Evolutionary conservation across 2,888 invertebrate genomes (phyloP).

Genomic region (Cheilosia impressa): DNA sequence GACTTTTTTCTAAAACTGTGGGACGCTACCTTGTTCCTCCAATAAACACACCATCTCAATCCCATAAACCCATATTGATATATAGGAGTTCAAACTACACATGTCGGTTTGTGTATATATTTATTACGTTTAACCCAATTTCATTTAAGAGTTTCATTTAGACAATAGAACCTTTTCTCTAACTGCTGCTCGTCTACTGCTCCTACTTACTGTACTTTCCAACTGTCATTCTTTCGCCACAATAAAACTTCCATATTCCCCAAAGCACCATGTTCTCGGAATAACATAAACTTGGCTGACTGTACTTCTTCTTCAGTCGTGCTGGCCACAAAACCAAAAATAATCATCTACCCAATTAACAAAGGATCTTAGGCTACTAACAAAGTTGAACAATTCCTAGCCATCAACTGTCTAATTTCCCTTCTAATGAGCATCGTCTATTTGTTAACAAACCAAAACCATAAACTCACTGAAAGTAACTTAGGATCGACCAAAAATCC

Average conservation of each 20-base stretch:
- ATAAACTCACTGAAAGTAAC: constrained; percentile 39
- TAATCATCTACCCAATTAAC: constrained; percentile 4
- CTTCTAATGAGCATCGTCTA: constrained; percentile 35
- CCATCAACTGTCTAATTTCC: constrained; percentile 4
- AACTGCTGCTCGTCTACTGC: no score
- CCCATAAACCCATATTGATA: no score
- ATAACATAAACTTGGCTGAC: background rate
- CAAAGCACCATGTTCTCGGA: background rate
- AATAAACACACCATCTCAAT: no score
- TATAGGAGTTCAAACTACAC: no score
- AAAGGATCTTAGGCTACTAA: background rate
- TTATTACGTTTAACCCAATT: no score
- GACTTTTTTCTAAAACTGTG: no score
- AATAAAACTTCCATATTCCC: background rate
- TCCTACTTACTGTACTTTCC: no score
- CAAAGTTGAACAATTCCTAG: background rate
- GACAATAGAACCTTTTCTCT: no score
- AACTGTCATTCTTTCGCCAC: no score
- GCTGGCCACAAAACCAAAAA: background rate
- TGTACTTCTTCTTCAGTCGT: background rate
- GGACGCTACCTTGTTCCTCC: no score
- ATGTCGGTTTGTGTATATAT: no score
- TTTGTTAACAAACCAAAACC: constrained; percentile 4
- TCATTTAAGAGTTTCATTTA: no score
- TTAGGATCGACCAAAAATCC: constrained; percentile 3